Evolutionary conservation across 2,888 invertebrate genomes (phyloP).

Genomic region (Drosophila gaucha): DNA sequence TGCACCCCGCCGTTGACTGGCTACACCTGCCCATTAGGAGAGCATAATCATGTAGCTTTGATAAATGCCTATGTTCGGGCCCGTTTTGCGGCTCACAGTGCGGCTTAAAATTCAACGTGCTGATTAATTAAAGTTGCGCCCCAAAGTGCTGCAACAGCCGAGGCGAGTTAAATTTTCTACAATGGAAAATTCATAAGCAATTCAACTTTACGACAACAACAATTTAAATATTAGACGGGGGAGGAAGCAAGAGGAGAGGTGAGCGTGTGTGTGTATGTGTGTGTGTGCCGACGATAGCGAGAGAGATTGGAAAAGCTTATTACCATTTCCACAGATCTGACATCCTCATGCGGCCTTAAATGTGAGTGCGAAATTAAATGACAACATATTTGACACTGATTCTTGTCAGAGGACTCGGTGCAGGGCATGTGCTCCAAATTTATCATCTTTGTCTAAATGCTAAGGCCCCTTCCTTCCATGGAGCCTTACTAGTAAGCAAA

Average conservation of each 20-base stretch:
- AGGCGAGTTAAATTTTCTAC: not conserved
- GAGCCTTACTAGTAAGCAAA: no score
- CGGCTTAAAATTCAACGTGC: conserved; percentile 53
- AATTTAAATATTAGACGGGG: conserved; percentile 61
- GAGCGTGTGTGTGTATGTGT: not conserved
- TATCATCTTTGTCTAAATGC: conserved; percentile 74
- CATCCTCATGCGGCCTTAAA: conserved; percentile 45
- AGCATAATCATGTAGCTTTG: conserved; percentile 78
- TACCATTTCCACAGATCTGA: conserved; percentile 76
- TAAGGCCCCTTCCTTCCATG: conserved; percentile 47
- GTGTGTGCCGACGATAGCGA: conserved; percentile 30
- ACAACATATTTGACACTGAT: conserved; percentile 81
- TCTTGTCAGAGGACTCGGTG: conserved; percentile 75
- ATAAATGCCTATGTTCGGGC: conserved; percentile 63
- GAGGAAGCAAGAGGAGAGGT: not conserved
- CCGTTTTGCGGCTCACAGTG: no score
- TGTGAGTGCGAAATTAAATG: conserved; percentile 78
- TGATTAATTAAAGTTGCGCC: conserved; percentile 75
- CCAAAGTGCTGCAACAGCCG: conserved; percentile 43
- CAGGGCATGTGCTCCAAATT: conserved; percentile 72
- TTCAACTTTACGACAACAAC: conserved; percentile 59
- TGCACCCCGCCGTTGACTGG: conserved; percentile 7
- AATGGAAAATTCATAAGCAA: conserved; percentile 69
- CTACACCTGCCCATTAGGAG: conserved; percentile 73
- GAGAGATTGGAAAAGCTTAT: conserved; percentile 67